These are phyloP conservation scores for Lepisosteus osseus DNA, from an alignment of 2,113 vertebrate species.

Conservation along the genomic window DNA sequence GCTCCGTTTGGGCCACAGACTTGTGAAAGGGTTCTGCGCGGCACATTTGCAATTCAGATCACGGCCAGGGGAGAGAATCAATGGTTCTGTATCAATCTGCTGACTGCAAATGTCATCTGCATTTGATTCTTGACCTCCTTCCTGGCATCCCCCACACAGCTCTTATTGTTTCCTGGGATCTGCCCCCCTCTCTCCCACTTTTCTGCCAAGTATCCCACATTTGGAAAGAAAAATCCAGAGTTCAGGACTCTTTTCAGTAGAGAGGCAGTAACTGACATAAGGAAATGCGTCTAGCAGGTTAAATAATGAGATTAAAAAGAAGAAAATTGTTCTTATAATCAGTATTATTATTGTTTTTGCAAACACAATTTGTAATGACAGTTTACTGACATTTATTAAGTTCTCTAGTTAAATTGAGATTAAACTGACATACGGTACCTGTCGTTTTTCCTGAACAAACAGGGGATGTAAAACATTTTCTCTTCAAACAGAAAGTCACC, in stretches of 20 bases:
- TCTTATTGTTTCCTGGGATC: slow-evolving; percentile 54
- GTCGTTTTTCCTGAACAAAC: no score
- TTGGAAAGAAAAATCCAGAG: slow-evolving; percentile 68
- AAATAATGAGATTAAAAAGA: slow-evolving; percentile 35
- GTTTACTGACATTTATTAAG: no score
- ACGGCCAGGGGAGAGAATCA: slow-evolving; percentile 63
- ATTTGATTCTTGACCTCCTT: slow-evolving; percentile 76
- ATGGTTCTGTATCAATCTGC: slow-evolving; percentile 74
- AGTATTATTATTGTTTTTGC: no score
- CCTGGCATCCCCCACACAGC: slow-evolving; percentile 58
- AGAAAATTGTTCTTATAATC: slow-evolving; percentile 13
- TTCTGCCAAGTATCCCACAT: slow-evolving; percentile 61
- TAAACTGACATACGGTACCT: no score
- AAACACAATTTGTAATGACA: no score
- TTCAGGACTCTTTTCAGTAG: slow-evolving; percentile 53
- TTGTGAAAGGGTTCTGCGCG: slow-evolving; percentile 58
- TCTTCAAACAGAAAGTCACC: no score
- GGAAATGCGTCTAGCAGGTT: slow-evolving; percentile 69
- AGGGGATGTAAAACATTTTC: no score
- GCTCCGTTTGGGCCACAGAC: slow-evolving; percentile 34
- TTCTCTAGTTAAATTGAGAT: no score
- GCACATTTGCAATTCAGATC: slow-evolving; percentile 79
- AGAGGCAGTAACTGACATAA: slow-evolving; percentile 60
- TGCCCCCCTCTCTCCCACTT: slow-evolving; percentile 39
- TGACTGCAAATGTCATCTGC: slow-evolving; percentile 75